Evolutionary conservation across 1,140 invertebrate species (phyloP).

Genomic region (Aporrectodea caliginosa): DNA sequence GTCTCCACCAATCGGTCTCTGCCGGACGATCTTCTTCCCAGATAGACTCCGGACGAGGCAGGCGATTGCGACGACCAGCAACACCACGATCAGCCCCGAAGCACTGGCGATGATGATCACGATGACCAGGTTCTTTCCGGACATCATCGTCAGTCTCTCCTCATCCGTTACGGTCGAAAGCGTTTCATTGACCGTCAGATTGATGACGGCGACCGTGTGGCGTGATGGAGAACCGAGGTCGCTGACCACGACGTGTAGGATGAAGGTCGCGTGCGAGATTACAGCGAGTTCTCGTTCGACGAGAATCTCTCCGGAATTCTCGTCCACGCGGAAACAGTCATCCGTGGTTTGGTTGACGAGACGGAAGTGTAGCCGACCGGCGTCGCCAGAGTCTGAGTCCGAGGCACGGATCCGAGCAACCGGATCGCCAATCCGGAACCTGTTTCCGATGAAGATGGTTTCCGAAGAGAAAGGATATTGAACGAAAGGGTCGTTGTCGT

Average conservation of each 20-base stretch:
- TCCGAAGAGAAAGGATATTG: not conserved
- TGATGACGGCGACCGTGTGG: not conserved
- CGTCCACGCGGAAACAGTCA: not conserved
- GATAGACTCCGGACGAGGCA: not conserved
- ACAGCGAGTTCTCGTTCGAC: not conserved
- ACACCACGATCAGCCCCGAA: not conserved
- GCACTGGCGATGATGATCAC: not conserved
- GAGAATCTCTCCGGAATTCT: not conserved
- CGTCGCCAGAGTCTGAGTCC: not conserved
- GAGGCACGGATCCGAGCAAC: constrained; percentile 5
- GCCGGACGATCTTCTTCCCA: no score
- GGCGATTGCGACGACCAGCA: not conserved
- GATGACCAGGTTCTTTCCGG: not conserved
- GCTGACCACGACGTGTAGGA: not conserved
- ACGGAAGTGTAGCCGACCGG: not conserved
- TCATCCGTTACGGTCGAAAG: not conserved
- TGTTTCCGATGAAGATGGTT: constrained; percentile 68
- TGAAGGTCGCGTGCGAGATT: not conserved
- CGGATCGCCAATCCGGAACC: constrained; percentile 67
- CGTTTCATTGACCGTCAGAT: not conserved
- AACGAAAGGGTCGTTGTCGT: constrained; percentile 80
- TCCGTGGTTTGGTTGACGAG: not conserved
- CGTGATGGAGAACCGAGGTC: not conserved
- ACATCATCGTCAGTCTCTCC: not conserved
- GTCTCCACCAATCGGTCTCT: no score